Evolutionary conservation across 2,113 vertebrate genomes (phyloP).

Genomic region (Perccottus glenii): DNA sequence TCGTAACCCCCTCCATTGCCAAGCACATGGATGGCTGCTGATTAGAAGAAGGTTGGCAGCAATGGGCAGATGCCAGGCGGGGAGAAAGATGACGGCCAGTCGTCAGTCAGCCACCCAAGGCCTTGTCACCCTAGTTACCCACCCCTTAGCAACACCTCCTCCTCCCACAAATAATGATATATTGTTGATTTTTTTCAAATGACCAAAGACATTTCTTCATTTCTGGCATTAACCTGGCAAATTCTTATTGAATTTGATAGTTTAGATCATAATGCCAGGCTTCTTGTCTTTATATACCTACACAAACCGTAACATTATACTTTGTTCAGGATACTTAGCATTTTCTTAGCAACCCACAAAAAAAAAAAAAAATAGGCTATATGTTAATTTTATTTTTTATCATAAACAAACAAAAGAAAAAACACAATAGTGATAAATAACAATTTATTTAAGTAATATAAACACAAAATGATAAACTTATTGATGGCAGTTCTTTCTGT

Average conservation of each 20-base stretch:
- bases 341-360: constrained; percentile 38
- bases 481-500: constrained; percentile 9
- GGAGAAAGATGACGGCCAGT: constrained; percentile 71
- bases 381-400: constrained; percentile 19
- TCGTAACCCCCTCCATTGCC: constrained; percentile 79
- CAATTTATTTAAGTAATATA: too few species aligned
- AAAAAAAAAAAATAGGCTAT: constrained; percentile 38
- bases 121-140: constrained; percentile 29
- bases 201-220: constrained; percentile 60
- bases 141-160: constrained; percentile 54
- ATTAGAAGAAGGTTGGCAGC: constrained; percentile 81
- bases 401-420: not conserved
- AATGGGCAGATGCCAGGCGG: constrained; percentile 75
- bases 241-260: not conserved
- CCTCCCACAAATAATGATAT: constrained; percentile 46
- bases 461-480: too few species aligned
- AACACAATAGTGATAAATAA: not conserved
- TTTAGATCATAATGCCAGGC: constrained; percentile 38
- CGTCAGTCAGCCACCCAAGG: constrained; percentile 70
- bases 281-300: constrained; percentile 22
- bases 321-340: constrained; percentile 39
- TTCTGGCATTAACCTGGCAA: not conserved
- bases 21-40: constrained; percentile 83
- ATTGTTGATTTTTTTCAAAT: constrained; percentile 18
- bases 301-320: constrained; percentile 41